Percentiles rank a stretch among this genome's conserved stretches.
phyloP scores from a whole-genome alignment of 2,888 invertebrate species.

The Mellilla xanthometata region DNA sequence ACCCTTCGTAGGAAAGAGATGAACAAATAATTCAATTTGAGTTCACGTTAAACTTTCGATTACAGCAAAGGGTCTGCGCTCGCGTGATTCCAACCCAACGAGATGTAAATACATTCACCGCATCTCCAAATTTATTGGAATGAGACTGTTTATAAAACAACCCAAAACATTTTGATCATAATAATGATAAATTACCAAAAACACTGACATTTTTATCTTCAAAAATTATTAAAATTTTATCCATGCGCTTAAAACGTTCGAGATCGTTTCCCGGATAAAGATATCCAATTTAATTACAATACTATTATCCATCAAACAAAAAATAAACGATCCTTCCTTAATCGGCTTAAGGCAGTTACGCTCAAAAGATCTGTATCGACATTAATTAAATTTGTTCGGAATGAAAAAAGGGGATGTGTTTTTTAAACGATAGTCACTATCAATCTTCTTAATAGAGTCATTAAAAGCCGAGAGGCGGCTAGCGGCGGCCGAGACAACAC shows the following conservation, averaged over 20 bases:
- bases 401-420: slow-evolving; percentile 58
- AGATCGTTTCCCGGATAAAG: slow-evolving; percentile 20
- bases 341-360: slow-evolving; percentile 32
- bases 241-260: slow-evolving; percentile 3
- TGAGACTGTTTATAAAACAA: slow-evolving; percentile 36
- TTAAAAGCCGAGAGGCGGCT: slow-evolving; percentile 67
- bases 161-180: slow-evolving; percentile 32
- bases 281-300: slow-evolving; percentile 21
- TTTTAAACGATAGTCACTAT: slow-evolving; percentile 69
- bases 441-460: slow-evolving; percentile 81
- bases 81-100: slow-evolving; percentile 45
- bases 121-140: slow-evolving; percentile 37
- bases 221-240: not conserved
- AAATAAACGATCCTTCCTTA: slow-evolving; percentile 21
- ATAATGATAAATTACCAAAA: slow-evolving; percentile 22
- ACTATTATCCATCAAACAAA: slow-evolving; percentile 24
- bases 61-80: slow-evolving; percentile 34
- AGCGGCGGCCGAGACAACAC: slow-evolving; percentile 55
- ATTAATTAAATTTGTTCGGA: slow-evolving; percentile 78
- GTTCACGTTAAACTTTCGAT: slow-evolving; percentile 29
- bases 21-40: slow-evolving; percentile 31
- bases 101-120: slow-evolving; percentile 47
- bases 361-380: slow-evolving; percentile 59
- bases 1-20: slow-evolving; percentile 21
- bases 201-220: not conserved